Evolutionary conservation across 2,113 vertebrate species (phyloP).

Genomic region (Rhynchopsitta pachyrhyncha): DNA sequence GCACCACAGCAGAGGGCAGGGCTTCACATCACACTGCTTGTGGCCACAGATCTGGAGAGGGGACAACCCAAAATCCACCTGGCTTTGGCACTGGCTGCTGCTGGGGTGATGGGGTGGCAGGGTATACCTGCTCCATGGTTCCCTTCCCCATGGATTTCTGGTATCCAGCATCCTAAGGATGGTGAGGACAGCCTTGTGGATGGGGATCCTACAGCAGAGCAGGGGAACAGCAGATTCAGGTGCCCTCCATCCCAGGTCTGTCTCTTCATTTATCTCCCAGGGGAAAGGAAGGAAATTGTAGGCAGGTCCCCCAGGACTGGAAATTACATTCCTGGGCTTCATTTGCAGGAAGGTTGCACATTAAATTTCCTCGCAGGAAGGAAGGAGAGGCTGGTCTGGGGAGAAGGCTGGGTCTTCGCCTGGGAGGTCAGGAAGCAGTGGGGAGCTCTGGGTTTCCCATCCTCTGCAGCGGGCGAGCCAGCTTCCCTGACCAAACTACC

Average conservation of each 20-base stretch:
- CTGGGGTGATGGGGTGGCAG: not conserved
- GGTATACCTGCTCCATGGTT: accelerated
- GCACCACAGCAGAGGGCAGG: not conserved
- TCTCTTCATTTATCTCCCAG: not conserved
- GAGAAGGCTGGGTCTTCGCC: not conserved
- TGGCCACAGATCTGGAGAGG: not conserved
- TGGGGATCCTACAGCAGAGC: not conserved
- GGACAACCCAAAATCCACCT: not conserved
- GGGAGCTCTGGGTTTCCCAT: not conserved
- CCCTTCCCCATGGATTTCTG: not conserved
- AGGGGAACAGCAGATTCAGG: not conserved
- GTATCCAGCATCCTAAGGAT: not conserved
- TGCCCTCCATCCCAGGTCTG: not conserved
- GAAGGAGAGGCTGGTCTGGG: not conserved
- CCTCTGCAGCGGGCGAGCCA: too few species aligned
- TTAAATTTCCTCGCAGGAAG: not conserved
- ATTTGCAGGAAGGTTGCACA: not conserved
- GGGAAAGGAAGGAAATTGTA: not conserved
- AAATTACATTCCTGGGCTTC: not conserved
- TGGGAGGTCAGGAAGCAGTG: not conserved
- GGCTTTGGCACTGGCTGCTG: not conserved
- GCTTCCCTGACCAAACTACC: not conserved
- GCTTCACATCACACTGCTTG: not conserved
- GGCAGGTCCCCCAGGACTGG: not conserved
- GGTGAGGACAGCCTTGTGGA: too few species aligned